Percentiles rank a stretch among this genome's conserved stretches.
These are phyloP conservation scores for Spodoptera littoralis DNA, from an alignment of 2,888 invertebrate genomes.

Conservation along the genomic window DNA sequence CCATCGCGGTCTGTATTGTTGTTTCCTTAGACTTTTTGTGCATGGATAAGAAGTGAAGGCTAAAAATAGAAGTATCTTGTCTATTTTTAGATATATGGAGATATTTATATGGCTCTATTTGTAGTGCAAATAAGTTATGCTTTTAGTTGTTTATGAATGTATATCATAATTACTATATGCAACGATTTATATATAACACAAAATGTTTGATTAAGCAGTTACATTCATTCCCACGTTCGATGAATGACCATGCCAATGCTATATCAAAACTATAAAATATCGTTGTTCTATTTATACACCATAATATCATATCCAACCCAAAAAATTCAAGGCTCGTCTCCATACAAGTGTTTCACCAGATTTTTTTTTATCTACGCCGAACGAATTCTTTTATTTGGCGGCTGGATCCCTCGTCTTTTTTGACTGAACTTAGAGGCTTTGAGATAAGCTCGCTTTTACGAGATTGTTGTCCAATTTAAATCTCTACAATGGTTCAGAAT, in stretches of 20 bases:
- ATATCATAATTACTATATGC: too few relatives aligned
- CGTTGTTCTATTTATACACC: neutral
- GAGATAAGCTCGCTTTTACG: slow-evolving; percentile 57
- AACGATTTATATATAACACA: too few relatives aligned
- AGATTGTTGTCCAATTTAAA: slow-evolving; percentile 56
- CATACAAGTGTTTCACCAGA: slow-evolving; percentile 55
- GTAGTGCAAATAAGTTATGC: too few relatives aligned
- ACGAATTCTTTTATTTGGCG: slow-evolving; percentile 58
- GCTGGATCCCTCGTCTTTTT: slow-evolving; percentile 43
- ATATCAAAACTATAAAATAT: too few relatives aligned
- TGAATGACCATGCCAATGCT: too few relatives aligned
- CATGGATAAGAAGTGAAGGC: slow-evolving; percentile 29
- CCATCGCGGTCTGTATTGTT: slow-evolving; percentile 51
- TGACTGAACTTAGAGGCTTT: slow-evolving; percentile 50
- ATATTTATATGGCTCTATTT: too few relatives aligned
- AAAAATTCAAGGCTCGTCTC: slow-evolving; percentile 18
- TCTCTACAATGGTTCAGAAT: slow-evolving; percentile 37
- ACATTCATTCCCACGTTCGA: too few relatives aligned
- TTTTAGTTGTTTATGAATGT: too few relatives aligned
- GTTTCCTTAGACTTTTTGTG: slow-evolving; percentile 32
- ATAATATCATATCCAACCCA: slow-evolving; percentile 24
- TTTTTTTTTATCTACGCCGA: slow-evolving; percentile 55
- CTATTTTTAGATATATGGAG: too few relatives aligned
- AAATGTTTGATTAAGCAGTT: too few relatives aligned
- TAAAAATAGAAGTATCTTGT: too few relatives aligned